phyloP scores from a whole-genome alignment of 2,113 vertebrate species.

The Lagenorhynchus albirostris region DNA sequence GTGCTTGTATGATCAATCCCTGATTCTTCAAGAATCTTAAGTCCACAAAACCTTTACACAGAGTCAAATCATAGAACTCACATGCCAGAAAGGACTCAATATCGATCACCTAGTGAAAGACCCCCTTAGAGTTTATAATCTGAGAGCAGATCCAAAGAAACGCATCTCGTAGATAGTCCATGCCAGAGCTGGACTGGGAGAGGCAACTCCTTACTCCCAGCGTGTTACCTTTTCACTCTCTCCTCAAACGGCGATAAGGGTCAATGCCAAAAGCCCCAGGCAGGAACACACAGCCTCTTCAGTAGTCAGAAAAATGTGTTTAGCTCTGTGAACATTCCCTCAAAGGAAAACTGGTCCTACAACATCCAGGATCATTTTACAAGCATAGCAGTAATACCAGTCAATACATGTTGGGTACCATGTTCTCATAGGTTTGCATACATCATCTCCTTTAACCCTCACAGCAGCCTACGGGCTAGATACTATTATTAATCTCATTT shows the following conservation, averaged over 20 bases:
- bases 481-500: not conserved
- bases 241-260: not conserved
- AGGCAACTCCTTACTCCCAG: not conserved
- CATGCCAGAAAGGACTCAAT: not conserved
- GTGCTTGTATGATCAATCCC: not conserved
- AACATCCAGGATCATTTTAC: not conserved
- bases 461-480: not conserved
- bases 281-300: not conserved
- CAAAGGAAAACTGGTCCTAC: not conserved
- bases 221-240: not conserved
- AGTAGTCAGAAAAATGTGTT: not conserved
- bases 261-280: not conserved
- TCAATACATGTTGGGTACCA: too few relatives aligned
- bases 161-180: not conserved
- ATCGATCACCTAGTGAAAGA: not conserved
- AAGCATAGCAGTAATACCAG: not conserved
- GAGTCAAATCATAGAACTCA: not conserved
- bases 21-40: not conserved
- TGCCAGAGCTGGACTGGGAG: too few relatives aligned
- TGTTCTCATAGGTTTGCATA: not conserved
- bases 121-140: not conserved
- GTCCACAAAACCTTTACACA: not conserved
- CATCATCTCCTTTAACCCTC: not conserved
- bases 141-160: not conserved
- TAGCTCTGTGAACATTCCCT: not conserved